phyloP scores from a whole-genome alignment of 2,888 invertebrate genomes.

The Gibbula magus region DNA sequence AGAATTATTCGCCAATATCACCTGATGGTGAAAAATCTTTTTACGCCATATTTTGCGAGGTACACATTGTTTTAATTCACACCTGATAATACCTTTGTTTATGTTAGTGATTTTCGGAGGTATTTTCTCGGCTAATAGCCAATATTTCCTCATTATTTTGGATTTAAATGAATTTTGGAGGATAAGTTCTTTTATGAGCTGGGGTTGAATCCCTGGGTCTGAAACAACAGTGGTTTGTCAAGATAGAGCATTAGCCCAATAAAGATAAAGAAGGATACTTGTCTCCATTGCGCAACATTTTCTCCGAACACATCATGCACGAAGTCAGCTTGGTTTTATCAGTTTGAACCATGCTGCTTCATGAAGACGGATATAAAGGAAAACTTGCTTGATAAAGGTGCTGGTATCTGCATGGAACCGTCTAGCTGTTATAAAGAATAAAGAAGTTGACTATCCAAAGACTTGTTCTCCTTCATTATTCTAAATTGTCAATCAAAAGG shows the following conservation, averaged over 20 bases:
- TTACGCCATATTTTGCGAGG: not conserved
- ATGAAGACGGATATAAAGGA: too few relatives aligned
- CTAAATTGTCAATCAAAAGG: too few relatives aligned
- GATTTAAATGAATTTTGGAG: constrained; percentile 20
- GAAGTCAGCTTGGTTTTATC: too few relatives aligned
- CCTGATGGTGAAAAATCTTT: constrained; percentile 9
- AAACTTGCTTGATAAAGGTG: too few relatives aligned
- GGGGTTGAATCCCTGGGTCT: not conserved
- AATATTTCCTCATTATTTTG: constrained; percentile 18
- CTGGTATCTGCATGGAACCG: too few relatives aligned
- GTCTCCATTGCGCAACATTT: not conserved
- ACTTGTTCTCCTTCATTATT: too few relatives aligned
- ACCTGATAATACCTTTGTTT: not conserved
- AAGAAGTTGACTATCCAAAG: too few relatives aligned
- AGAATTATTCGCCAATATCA: constrained; percentile 7
- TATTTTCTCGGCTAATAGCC: constrained; percentile 8
- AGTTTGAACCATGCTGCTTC: too few relatives aligned
- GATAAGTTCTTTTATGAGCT: constrained; percentile 12
- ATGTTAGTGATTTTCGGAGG: constrained; percentile 17
- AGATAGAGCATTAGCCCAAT: constrained; percentile 3
- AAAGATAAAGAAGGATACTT: constrained; percentile 3
- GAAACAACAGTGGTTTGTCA: constrained; percentile 6
- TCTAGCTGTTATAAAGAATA: too few relatives aligned
- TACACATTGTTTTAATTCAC: not conserved
- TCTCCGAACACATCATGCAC: not conserved